phyloP scores from a whole-genome alignment of 2,888 invertebrate species.

The Pandemis corylana region DNA sequence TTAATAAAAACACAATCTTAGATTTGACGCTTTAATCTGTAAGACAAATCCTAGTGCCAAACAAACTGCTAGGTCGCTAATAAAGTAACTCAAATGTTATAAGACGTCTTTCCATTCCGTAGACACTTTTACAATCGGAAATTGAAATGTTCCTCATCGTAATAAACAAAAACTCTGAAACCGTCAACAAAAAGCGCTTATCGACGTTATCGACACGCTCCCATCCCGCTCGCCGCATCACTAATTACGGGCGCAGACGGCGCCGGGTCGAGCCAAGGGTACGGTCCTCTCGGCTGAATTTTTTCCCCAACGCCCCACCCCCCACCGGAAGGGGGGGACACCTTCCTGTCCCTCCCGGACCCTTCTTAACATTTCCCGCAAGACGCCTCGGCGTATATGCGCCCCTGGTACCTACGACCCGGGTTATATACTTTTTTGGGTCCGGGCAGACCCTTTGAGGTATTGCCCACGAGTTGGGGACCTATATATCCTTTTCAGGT shows the following conservation, averaged over 20 bases:
- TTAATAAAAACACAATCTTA: background rate
- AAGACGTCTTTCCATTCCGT: too few species aligned
- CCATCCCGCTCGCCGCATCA: constrained; percentile 73
- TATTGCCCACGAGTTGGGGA: constrained; percentile 71
- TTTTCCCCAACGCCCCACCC: constrained; percentile 71
- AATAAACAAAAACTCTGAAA: background rate
- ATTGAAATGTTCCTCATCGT: background rate
- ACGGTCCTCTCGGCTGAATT: constrained; percentile 80
- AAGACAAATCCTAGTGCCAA: too few species aligned
- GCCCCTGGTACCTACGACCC: constrained; percentile 73
- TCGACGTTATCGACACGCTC: constrained; percentile 61
- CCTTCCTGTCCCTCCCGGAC: constrained; percentile 77
- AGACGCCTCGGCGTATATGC: constrained; percentile 78
- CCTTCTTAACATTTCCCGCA: constrained; percentile 84
- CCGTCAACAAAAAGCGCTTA: background rate
- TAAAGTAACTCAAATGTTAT: too few species aligned
- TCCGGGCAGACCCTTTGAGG: constrained; percentile 80
- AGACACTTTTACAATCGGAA: too few species aligned
- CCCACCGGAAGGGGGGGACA: constrained; percentile 72
- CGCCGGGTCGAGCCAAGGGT: constrained; percentile 80
- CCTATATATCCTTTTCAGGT: constrained; percentile 77
- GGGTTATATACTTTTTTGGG: constrained; percentile 84
- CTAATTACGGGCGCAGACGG: constrained; percentile 82
- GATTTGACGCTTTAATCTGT: too few species aligned
- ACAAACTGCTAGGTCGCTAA: too few species aligned